These are phyloP conservation scores for Felis catus DNA, from an alignment of 2,113 vertebrate genomes.

Conservation along the genomic window DNA sequence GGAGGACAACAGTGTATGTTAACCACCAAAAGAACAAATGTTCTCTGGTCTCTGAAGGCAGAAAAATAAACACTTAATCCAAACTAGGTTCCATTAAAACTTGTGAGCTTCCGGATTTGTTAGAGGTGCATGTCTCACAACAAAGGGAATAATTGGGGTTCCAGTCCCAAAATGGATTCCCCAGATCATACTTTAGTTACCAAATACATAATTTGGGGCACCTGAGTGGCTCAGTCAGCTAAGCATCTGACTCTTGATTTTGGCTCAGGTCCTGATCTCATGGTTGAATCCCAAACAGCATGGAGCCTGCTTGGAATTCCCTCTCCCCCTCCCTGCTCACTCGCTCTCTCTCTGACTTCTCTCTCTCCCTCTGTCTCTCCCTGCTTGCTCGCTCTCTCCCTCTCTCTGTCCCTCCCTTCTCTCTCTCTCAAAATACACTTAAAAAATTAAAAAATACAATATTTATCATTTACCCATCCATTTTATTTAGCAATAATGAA, in stretches of 20 bases:
- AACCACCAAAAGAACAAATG: neutral
- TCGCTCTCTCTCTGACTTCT: no score
- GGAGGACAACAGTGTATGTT: neutral
- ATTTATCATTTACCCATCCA: neutral
- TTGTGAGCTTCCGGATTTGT: neutral
- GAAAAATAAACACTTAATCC: conserved; percentile 2
- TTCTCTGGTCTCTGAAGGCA: neutral
- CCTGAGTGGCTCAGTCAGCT: no score
- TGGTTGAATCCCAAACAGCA: no score
- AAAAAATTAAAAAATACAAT: no score
- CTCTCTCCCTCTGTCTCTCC: no score
- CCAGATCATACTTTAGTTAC: neutral
- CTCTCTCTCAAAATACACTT: no score
- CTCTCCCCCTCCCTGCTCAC: no score
- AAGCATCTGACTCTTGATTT: no score
- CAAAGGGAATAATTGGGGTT: neutral
- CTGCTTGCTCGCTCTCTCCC: no score
- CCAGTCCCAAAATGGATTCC: neutral
- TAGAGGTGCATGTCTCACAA: neutral
- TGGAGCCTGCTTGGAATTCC: no score
- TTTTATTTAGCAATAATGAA: neutral
- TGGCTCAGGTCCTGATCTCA: no score
- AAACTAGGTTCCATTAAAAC: neutral
- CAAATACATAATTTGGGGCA: neutral
- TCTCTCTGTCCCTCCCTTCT: no score